phyloP scores from a whole-genome alignment of 35 echinoderm and acorn worm genomes.

The Heliocidaris erythrogramma region DNA sequence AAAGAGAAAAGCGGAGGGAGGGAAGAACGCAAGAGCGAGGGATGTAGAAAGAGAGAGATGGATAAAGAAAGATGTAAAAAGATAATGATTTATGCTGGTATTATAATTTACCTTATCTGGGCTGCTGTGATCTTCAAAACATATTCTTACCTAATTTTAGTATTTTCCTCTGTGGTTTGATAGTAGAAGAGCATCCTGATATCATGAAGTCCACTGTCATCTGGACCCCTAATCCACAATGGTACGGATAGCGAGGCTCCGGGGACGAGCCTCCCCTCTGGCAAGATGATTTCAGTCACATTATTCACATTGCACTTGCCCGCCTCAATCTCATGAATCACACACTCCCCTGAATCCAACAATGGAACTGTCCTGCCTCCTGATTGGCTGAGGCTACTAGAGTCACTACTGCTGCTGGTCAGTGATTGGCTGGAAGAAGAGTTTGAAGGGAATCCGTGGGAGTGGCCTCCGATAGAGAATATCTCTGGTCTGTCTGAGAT shows the following conservation, averaged over 20 bases:
- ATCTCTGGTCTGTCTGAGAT: constrained; percentile 82
- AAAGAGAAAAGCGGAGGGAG: no score
- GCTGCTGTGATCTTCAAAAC: no score
- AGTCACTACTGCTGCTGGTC: constrained; percentile 47
- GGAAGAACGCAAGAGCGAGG: no score
- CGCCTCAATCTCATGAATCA: constrained; percentile 53
- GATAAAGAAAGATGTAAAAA: no score
- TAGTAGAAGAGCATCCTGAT: constrained; percentile 95
- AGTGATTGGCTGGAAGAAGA: constrained; percentile 65
- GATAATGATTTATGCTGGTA: no score
- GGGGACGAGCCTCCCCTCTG: constrained; percentile 67
- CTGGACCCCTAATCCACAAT: constrained; percentile 90
- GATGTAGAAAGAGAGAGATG: no score
- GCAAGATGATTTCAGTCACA: constrained; percentile 81
- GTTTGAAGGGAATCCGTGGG: constrained; percentile 44
- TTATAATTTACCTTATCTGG: no score
- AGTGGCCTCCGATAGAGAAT: constrained; percentile 80
- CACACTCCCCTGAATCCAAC: constrained; percentile 13
- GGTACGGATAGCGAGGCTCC: constrained; percentile 73
- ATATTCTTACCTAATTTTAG: constrained; percentile 72
- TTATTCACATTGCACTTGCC: constrained; percentile 78
- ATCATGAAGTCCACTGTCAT: constrained; percentile 85
- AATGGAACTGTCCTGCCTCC: constrained; percentile 72
- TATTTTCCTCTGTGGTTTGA: constrained; percentile 90
- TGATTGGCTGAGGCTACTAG: constrained; percentile 55